Conservation (phyloP, 2,113 vertebrate species). For the Pavo muticus region DNA sequence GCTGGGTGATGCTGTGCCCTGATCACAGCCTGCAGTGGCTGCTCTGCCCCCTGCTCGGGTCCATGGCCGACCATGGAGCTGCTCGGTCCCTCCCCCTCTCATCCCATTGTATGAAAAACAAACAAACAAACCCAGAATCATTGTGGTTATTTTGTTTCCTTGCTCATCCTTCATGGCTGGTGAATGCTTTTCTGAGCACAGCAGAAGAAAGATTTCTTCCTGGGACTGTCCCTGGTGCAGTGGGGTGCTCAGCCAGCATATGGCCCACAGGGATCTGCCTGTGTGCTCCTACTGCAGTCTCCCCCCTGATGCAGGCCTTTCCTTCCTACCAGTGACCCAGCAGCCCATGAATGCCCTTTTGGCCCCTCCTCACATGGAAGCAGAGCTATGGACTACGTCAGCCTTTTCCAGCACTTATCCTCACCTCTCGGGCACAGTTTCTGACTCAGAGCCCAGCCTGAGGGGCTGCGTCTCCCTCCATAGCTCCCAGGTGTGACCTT, state of each 20-base stretch:
- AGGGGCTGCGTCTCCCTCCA: not conserved
- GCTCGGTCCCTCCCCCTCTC: not conserved
- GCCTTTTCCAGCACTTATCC: not conserved
- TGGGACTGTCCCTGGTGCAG: not conserved
- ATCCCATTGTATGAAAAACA: not conserved
- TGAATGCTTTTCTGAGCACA: not conserved
- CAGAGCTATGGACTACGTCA: not conserved
- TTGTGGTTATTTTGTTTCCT: not conserved
- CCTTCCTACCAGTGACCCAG: not conserved
- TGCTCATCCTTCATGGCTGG: not conserved
- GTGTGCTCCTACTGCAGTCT: not conserved
- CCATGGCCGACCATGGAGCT: accelerated
- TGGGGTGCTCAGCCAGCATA: not conserved
- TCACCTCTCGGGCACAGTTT: not conserved
- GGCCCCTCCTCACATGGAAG: not conserved
- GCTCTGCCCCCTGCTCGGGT: not conserved
- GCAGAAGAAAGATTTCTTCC: not conserved
- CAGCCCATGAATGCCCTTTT: not conserved
- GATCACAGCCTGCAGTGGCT: not conserved
- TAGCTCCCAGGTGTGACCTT: constrained; percentile 1
- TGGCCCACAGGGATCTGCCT: accelerated
- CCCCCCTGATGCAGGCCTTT: not conserved
- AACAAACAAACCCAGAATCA: not conserved
- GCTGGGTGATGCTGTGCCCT: not conserved
- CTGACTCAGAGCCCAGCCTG: not conserved